These are phyloP conservation scores for Zootoca vivipara DNA, from an alignment of 2,113 vertebrate species.

Conservation along the genomic window DNA sequence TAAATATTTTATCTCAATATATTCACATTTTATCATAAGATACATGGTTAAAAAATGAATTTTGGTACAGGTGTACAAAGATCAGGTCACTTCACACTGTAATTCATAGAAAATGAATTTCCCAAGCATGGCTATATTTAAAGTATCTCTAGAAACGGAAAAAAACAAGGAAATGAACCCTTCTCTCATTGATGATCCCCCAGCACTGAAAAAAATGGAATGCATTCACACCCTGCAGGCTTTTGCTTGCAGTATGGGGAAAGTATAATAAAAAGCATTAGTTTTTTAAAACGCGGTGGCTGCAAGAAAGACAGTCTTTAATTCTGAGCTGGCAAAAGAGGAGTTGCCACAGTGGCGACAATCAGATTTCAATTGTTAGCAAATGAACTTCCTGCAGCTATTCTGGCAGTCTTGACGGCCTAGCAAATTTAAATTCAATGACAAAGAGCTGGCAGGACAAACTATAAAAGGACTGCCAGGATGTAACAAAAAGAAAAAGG, in stretches of 20 bases:
- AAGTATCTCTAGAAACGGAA: rapidly evolving
- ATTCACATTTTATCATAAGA: neutral
- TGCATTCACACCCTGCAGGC: rapidly evolving
- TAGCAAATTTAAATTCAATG: constrained; percentile 36
- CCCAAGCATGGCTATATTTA: neutral
- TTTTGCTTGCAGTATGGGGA: neutral
- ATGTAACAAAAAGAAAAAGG: neutral
- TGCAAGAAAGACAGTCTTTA: neutral
- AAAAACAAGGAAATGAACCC: constrained; percentile 3
- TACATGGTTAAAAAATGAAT: neutral
- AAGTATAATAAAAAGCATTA: neutral
- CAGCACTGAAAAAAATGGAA: neutral
- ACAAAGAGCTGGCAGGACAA: neutral
- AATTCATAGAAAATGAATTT: neutral
- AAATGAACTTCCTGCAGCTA: constrained; percentile 32
- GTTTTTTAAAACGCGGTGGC: too few species aligned
- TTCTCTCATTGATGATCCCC: neutral
- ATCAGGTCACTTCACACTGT: neutral
- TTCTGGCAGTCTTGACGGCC: constrained; percentile 18
- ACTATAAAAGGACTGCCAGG: neutral
- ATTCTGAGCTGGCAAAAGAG: constrained; percentile 20
- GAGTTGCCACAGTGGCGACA: constrained; percentile 13
- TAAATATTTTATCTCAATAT: neutral
- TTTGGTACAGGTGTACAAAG: neutral
- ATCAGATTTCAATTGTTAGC: neutral